Base-by-base conservation (phyloP, 2,797 vertebrate species). In the Chiroxiphia lanceolata region DNA sequence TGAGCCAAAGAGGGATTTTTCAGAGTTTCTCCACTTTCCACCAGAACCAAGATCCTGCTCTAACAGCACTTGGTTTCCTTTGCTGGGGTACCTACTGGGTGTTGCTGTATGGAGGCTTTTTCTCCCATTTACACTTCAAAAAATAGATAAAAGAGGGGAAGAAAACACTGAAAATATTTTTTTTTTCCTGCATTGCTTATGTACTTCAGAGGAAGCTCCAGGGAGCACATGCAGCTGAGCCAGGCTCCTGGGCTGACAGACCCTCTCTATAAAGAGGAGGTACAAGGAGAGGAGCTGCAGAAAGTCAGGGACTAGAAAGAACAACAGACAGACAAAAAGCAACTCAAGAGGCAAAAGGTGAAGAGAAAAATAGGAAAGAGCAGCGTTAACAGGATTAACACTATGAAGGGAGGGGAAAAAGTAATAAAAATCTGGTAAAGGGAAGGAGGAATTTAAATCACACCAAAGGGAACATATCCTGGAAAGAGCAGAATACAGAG, bases 401-500 rank as follows among this genome's bases (percentile, higher is more conserved):
- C 4, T 14, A 23, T 4, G 16, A 51, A 36, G 33, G 27, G 15
- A 6, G 3, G 2, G 15, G 6, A 10, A 11, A 16, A 12, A 3
- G 6, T 19, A 81, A 63, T 31, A 75, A 83, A 64, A 71, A 70
- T 36, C n/a, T 79, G 12, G 25, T 48, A 16, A 92, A 80, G 34
- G 6, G 13, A 87, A 86, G 36, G 14, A 75, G 23, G 16, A 88
- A 69, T 74, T 87, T 68, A 7, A 47, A 76, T 38, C 42, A 48
- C n/a, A 59, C 17, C 15, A 60, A 90, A 80, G 56, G 31, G 61
- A 91, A 70, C 8, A 6, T 6, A 23, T 20, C 18, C 27, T 40
- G 34, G n/a, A 70, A 63, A 91, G 2, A 51, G 7, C 13, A 51
- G n/a, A 5, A 54, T 15, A 7, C 0, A 61, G 31, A 0, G 1